Conservation (phyloP, 2,888 invertebrate species). For the Athalia cordata region DNA sequence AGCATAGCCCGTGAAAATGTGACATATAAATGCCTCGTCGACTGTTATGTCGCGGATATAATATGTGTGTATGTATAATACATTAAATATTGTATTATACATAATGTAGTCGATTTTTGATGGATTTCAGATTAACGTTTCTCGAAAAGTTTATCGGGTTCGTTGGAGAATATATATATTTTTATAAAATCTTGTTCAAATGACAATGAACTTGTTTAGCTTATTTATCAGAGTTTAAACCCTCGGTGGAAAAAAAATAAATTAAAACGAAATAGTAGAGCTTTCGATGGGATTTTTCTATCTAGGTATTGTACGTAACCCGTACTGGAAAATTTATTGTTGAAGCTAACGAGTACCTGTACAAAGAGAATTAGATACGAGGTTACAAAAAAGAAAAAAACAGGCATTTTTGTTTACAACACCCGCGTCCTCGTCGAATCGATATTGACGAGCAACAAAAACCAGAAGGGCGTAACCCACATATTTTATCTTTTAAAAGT, state of each 20-base stretch:
- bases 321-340: neutral
- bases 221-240: conserved; percentile 37
- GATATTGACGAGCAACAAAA: no score
- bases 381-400: no score
- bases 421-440: no score
- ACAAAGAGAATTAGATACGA: no score
- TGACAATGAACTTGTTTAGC: conserved; percentile 43
- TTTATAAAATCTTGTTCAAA: conserved; percentile 42
- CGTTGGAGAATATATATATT: no score
- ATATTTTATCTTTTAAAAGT: no score
- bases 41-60: no score
- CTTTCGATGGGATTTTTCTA: conserved; percentile 35
- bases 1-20: conserved; percentile 28
- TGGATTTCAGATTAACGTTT: conserved; percentile 43
- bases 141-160: no score
- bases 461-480: no score
- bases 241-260: neutral
- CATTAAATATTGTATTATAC: no score
- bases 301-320: neutral
- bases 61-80: neutral
- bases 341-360: no score
- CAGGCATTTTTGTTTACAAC: no score
- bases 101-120: conserved; percentile 27
- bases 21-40: neutral
- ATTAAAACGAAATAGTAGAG: conserved; percentile 13